Base-by-base conservation (phyloP, 2,113 vertebrate species). In the Athene noctua region DNA sequence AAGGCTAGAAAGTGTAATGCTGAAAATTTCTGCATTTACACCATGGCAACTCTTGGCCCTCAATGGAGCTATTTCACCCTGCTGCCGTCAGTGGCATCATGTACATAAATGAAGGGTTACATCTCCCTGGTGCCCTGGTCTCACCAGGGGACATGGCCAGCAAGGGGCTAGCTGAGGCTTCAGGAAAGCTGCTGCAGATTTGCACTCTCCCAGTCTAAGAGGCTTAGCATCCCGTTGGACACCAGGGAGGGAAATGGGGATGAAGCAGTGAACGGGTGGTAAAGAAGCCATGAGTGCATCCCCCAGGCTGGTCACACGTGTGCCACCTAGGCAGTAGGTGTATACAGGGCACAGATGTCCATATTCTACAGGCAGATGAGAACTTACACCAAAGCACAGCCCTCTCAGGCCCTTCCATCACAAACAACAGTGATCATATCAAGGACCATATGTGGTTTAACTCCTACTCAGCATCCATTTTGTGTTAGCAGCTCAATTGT, bases 371-470 rank as follows among this genome's bases (percentile, higher is more conserved):
- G 36, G 49, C 26, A 78, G 55, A 87, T 0, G 1, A 78, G n/a
- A 57, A 38, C 29, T 38, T 26, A 80, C 0, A 2, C 21, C 1
- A 2, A 58, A 61, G 54, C 57, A 86, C 52, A 72, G 38, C 13
- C 38, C 30, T 54, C 54, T 46, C 42, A 34, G 21, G 55, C 21
- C 13, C 23, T 38, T 88, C 70, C 52, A 71, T 15, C 59, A 54
- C 42, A 67, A 51, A 1, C 1, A 66, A 26, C 0, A 7, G 49
- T 51, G 46, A 47, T 10, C n/a, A 46, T 0, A 8, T 61, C 42
- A 90, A 75, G 57, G 61, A 89, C 13, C 23, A 23, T 0, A 0
- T 27, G 38, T 17, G 47, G 55, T 86, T 82, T 81, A 75, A 59
- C 19, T 40, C 30, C 73, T 2, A 14, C 13, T 27, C 17, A 36